Conservation (phyloP, 2,797 vertebrate genomes). For the Lagodon rhomboides region DNA sequence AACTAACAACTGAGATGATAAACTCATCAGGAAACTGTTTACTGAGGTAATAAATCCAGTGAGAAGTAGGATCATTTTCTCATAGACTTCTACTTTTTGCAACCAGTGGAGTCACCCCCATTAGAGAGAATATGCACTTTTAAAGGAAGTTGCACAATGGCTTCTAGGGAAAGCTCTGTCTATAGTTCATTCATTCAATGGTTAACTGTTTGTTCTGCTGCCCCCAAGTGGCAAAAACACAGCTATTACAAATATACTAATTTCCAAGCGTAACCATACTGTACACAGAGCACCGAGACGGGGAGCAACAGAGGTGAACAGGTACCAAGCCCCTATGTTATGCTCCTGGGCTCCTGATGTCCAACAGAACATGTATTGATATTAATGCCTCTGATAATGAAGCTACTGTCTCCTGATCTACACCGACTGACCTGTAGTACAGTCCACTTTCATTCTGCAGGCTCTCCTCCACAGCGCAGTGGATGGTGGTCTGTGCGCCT, state of each 20-base stretch:
- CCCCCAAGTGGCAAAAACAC: background rate
- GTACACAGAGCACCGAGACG: background rate
- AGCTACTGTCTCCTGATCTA: background rate
- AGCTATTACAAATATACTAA: no score
- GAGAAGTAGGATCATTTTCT: no score
- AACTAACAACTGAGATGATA: no score
- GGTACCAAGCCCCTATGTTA: background rate
- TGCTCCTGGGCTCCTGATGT: background rate
- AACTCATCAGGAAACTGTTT: no score
- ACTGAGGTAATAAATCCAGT: no score
- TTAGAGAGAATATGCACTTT: no score
- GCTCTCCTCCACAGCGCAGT: conserved; percentile 81
- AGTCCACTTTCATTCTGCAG: conserved; percentile 75
- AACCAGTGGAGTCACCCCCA: no score
- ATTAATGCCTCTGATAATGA: background rate
- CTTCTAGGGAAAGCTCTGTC: no score
- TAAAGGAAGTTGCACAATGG: no score
- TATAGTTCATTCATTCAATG: no score
- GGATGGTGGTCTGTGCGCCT: conserved; percentile 82
- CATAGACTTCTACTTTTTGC: no score
- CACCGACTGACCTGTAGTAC: conserved; percentile 79
- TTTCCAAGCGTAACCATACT: background rate
- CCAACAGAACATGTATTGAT: background rate
- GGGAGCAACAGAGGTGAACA: background rate
- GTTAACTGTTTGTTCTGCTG: background rate